Percentiles rank a stretch among this genome's conserved stretches.
These are phyloP conservation scores for Syrphus vitripennis DNA, from an alignment of 2,888 invertebrate genomes.

Conservation along the genomic window DNA sequence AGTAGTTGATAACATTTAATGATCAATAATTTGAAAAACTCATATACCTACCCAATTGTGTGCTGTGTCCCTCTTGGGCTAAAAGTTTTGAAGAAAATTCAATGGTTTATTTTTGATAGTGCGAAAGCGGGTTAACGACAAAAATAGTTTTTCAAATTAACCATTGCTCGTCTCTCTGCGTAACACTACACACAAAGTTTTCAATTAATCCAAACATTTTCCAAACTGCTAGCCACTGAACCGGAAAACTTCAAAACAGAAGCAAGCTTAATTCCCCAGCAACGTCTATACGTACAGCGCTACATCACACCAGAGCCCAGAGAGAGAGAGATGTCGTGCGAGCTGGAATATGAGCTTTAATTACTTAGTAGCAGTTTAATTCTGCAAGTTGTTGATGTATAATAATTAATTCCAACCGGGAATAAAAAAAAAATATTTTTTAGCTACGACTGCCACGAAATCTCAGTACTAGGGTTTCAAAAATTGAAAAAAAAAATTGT, in stretches of 20 bases:
- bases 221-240: background rate
- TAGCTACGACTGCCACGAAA: background rate
- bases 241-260: background rate
- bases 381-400: background rate
- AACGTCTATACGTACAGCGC: background rate
- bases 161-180: background rate
- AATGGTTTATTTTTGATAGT: background rate
- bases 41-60: background rate
- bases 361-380: constrained; percentile 10
- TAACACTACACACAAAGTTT: background rate
- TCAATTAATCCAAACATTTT: background rate
- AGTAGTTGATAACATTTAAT: too few relatives aligned
- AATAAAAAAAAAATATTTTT: background rate
- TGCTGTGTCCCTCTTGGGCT: background rate
- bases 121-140: background rate
- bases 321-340: background rate
- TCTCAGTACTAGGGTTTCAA: background rate
- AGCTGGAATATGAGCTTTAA: background rate
- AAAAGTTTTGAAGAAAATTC: background rate
- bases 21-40: background rate
- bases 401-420: constrained; percentile 13
- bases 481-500: background rate
- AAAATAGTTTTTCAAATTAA: background rate
- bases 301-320: background rate
- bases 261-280: background rate